These are phyloP conservation scores for Madoqua kirkii DNA, from an alignment of 2,113 vertebrate genomes.

Conservation along the genomic window DNA sequence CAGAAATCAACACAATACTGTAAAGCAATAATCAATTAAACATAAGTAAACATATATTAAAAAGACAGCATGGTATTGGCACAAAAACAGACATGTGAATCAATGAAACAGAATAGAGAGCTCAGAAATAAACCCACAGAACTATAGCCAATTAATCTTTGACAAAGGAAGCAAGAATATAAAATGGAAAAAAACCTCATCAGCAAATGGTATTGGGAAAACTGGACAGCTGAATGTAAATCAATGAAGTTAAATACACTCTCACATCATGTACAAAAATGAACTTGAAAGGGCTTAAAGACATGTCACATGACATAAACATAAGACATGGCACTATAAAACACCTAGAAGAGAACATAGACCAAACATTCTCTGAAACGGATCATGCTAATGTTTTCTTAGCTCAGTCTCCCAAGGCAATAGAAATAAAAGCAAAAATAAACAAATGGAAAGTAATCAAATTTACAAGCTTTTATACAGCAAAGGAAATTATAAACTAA, in stretches of 20 bases:
- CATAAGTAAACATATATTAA: background rate
- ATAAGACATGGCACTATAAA: background rate
- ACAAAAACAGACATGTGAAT: background rate
- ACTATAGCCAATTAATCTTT: background rate
- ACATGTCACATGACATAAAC: background rate
- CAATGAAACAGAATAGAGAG: background rate
- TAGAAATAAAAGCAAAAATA: background rate
- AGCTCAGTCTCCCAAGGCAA: background rate
- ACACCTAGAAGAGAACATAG: background rate
- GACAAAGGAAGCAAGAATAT: background rate
- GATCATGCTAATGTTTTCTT: background rate
- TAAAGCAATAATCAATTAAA: background rate
- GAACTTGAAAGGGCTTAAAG: background rate
- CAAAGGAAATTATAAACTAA: background rate
- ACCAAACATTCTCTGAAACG: background rate
- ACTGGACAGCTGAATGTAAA: background rate
- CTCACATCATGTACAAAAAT: background rate
- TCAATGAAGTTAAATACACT: background rate
- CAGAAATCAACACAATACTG: background rate
- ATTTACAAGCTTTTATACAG: background rate
- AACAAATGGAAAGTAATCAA: background rate
- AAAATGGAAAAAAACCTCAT: background rate
- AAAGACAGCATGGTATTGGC: background rate
- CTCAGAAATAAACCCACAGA: background rate
- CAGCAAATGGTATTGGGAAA: background rate